These are phyloP conservation scores for Lasioglossum morio DNA, from an alignment of 2,888 invertebrate genomes.

Conservation along the genomic window DNA sequence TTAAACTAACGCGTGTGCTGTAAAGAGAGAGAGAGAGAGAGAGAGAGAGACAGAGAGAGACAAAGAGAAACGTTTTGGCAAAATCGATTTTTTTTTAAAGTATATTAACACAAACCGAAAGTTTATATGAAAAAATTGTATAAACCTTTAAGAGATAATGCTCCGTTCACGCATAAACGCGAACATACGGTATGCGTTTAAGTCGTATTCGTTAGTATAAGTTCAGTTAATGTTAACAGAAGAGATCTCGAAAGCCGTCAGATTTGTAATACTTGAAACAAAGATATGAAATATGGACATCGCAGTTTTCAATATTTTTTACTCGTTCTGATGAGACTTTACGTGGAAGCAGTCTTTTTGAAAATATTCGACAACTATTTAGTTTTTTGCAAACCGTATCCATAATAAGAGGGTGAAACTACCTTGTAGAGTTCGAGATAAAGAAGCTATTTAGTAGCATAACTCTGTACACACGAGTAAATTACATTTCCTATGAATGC, in stretches of 20 bases:
- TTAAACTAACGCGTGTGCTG: neutral
- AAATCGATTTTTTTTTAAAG: neutral
- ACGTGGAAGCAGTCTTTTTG: neutral
- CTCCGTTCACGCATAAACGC: neutral
- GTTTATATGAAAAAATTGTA: neutral
- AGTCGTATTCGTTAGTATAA: conserved; percentile 22
- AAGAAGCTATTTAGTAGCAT: neutral
- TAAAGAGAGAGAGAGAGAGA: no score
- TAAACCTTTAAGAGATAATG: neutral
- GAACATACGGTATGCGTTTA: neutral
- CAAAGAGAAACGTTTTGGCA: neutral
- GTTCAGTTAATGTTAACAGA: conserved; percentile 5
- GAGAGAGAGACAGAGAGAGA: no score
- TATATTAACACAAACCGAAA: neutral
- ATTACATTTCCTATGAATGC: neutral
- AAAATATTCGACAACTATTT: neutral
- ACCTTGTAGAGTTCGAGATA: neutral
- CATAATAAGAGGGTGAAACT: neutral
- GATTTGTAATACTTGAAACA: neutral
- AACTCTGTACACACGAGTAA: neutral
- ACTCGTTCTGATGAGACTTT: neutral
- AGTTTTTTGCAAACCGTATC: neutral
- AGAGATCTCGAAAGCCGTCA: conserved; percentile 2
- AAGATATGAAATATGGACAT: neutral
- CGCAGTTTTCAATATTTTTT: neutral